phyloP scores from a whole-genome alignment of 1,140 invertebrate genomes.

The Drosophila nigrodunni region DNA sequence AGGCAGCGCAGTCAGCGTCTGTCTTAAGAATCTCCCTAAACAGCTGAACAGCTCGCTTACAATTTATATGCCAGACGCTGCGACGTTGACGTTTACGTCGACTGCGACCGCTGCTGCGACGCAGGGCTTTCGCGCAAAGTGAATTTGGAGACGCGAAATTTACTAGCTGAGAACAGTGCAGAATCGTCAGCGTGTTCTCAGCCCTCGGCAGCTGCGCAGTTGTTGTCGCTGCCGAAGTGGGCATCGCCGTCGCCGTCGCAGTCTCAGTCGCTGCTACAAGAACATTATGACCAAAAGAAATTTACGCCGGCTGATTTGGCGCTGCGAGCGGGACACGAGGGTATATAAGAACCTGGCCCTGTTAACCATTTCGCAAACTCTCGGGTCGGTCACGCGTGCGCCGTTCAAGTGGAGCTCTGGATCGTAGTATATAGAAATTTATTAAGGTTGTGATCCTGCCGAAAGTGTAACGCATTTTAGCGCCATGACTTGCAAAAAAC shows the following conservation, averaged over 20 bases:
- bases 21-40: conserved; percentile 52
- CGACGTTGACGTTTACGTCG: conserved; percentile 15
- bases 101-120: conserved; percentile 13
- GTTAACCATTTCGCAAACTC: conserved; percentile 68
- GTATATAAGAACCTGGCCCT: conserved; percentile 77
- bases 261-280: conserved; percentile 27
- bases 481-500: conserved; percentile 18
- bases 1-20: conserved; percentile 58
- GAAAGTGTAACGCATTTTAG: conserved; percentile 37
- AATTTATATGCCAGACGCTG: conserved; percentile 51
- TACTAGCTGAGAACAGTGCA: conserved; percentile 34
- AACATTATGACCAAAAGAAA: conserved; percentile 66
- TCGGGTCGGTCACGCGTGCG: conserved; percentile 77
- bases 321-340: conserved; percentile 60
- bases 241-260: conserved; percentile 2
- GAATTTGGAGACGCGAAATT: conserved; percentile 46
- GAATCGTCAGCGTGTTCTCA: conserved; percentile 44
- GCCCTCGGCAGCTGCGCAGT: conserved; percentile 43
- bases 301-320: conserved; percentile 48
- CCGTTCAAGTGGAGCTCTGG: conserved; percentile 51
- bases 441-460: conserved; percentile 52
- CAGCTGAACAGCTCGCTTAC: conserved; percentile 44
- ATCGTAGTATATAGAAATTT: no score
- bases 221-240: background rate
- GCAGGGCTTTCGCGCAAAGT: conserved; percentile 56